A percentile compares a stretch with the other conserved stretches of the same genome.
These are phyloP conservation scores for Artibeus jamaicensis DNA, from an alignment of 2,797 vertebrate species.

Conservation along the genomic window DNA sequence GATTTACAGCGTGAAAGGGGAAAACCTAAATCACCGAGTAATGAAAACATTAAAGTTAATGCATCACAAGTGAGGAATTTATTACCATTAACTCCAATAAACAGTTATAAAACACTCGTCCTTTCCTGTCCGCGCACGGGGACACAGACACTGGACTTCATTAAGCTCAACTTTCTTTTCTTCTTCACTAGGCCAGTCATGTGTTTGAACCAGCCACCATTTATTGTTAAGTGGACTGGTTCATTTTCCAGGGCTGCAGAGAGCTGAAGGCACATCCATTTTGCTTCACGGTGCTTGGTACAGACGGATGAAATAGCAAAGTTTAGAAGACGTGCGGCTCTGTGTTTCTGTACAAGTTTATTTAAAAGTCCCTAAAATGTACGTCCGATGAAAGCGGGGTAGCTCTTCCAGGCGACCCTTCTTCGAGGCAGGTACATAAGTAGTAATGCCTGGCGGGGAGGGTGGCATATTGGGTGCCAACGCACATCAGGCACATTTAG, in stretches of 20 bases:
- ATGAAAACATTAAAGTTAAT: slow-evolving; percentile 84
- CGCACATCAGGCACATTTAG: slow-evolving; percentile 51
- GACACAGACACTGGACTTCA: slow-evolving; percentile 80
- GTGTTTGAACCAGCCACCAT: slow-evolving; percentile 78
- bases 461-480: slow-evolving; percentile 61
- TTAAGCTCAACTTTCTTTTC: slow-evolving; percentile 79
- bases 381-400: slow-evolving; percentile 70
- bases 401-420: slow-evolving; percentile 32
- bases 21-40: slow-evolving; percentile 83
- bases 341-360: slow-evolving; percentile 70
- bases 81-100: slow-evolving; percentile 84
- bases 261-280: slow-evolving; percentile 77
- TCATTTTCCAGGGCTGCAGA: slow-evolving; percentile 79
- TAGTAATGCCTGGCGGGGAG: slow-evolving; percentile 61
- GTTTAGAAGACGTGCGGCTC: slow-evolving; percentile 73
- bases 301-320: slow-evolving; percentile 77
- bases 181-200: slow-evolving; percentile 78
- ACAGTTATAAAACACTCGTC: slow-evolving; percentile 84
- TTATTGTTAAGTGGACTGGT: slow-evolving; percentile 82
- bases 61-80: slow-evolving; percentile 85
- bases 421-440: slow-evolving; percentile 68
- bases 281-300: slow-evolving; percentile 74
- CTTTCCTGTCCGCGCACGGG: slow-evolving; percentile 83
- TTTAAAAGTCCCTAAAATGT: slow-evolving; percentile 76
- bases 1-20: slow-evolving; percentile 82